Evolutionary conservation across 1,140 invertebrate species (phyloP), one percentile per base, ranked within the genome.

Genomic region (Eupeodes corollae): DNA sequence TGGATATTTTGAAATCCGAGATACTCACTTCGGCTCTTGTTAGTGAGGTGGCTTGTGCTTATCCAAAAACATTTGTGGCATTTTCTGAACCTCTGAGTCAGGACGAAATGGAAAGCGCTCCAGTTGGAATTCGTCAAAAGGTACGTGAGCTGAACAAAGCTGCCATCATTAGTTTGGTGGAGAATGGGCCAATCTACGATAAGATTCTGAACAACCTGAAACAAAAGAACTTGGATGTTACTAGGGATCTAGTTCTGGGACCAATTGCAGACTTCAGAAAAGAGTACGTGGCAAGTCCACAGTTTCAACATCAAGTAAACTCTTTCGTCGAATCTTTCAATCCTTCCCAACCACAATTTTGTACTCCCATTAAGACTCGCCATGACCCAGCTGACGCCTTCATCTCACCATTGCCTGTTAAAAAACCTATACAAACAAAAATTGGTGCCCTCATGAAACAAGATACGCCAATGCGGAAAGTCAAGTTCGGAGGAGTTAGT

Each of bases 131-230:
- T 42, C 49, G n/a, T 53, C 60, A 10, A 59, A 51, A 35, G 42
- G 41, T 65, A 1, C 8, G 58, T 42, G 59, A 58, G 1, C 57
- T 65, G 5, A 65, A 59, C 44, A 52, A 47, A 5, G 47, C 54
- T 0, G 56, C 56, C 0, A 44, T 66, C 16, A 50, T 74, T 42
- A 77, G 75, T 56, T 69, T 75, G 1, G 71, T 77, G 1, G 74
- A 72, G 51, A 73, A 76, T 53, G 75, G 75, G 3, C 71, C 74
- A 1, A 62, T 77, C 10, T 77, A 76, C 52, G 75, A 77, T 32
- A 75, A 74, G 56, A 53, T 77, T 6, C 59, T 77, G 18, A 75
- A 70, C 40, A 63, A 70, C 47, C 57, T 77, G 0, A 70, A 67
- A 52, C 68, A 73, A 15, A 68, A 75, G 21, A 76, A 75, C 42